These are phyloP conservation scores for Hypsibius dujardini DNA, from an alignment of 1,140 invertebrate genomes.

Conservation along the genomic window DNA sequence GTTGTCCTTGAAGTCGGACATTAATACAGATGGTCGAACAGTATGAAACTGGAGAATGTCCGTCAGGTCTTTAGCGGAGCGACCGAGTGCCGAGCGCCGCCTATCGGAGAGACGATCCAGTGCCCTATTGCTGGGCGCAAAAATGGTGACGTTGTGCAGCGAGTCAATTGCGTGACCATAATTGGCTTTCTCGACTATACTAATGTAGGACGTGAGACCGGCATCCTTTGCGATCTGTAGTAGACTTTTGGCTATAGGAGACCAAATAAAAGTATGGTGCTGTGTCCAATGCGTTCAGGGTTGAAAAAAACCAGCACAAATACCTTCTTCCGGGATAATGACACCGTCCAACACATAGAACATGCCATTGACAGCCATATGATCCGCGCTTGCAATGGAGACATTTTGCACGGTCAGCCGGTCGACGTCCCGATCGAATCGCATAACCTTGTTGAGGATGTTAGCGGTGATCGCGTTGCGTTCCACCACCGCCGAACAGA, in stretches of 20 bases:
- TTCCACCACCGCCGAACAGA: slow-evolving; percentile 42
- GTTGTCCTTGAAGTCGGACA: slow-evolving; percentile 39
- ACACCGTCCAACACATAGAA: slow-evolving; percentile 39
- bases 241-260: slow-evolving; percentile 24
- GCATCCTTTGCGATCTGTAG: slow-evolving; percentile 27
- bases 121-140: slow-evolving; percentile 38
- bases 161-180: slow-evolving; percentile 31
- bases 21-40: slow-evolving; percentile 35
- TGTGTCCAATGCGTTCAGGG: slow-evolving; percentile 25
- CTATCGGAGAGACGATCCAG: slow-evolving; percentile 28
- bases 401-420: not conserved
- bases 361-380: slow-evolving; percentile 42
- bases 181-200: slow-evolving; percentile 32
- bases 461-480: not conserved
- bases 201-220: slow-evolving; percentile 33
- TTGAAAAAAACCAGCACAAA: slow-evolving; percentile 24
- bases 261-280: no score
- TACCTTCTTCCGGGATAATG: slow-evolving; percentile 38
- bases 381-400: slow-evolving; percentile 33
- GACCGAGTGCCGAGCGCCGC: not conserved
- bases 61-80: slow-evolving; percentile 16
- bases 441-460: not conserved
- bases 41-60: slow-evolving; percentile 43
- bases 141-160: slow-evolving; percentile 37
- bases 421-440: not conserved